These are phyloP conservation scores for Hoplodrina ambigua DNA, from an alignment of 2,888 invertebrate species.

Conservation along the genomic window DNA sequence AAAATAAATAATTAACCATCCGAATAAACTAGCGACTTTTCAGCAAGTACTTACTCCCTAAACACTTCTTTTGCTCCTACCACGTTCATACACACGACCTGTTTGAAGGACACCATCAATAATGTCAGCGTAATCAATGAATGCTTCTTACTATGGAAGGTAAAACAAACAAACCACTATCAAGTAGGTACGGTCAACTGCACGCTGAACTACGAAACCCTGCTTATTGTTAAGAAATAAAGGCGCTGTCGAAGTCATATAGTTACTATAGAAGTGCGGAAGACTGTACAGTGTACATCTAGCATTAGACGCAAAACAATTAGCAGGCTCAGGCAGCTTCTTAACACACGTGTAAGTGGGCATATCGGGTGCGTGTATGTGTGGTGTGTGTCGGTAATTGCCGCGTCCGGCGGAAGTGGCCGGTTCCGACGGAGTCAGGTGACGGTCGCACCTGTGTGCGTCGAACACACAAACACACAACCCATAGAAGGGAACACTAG, in stretches of 20 bases:
- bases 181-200: slow-evolving; percentile 11
- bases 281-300: slow-evolving; percentile 13
- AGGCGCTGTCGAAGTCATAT: not conserved
- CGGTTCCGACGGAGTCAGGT: slow-evolving; percentile 89
- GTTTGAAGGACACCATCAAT: not conserved
- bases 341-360: slow-evolving; percentile 61
- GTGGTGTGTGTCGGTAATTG: slow-evolving; percentile 88
- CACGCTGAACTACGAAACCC: not conserved
- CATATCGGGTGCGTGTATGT: slow-evolving; percentile 69
- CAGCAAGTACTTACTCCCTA: not conserved
- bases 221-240: not conserved
- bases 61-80: not conserved
- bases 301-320: slow-evolving; percentile 48
- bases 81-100: slow-evolving; percentile 3
- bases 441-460: slow-evolving; percentile 84
- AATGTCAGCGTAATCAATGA: slow-evolving; percentile 11
- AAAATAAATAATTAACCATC: too few species aligned
- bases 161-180: slow-evolving; percentile 20
- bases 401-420: slow-evolving; percentile 89
- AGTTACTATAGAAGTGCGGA: not conserved
- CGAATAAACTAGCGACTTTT: not conserved
- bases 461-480: slow-evolving; percentile 50
- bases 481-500: slow-evolving; percentile 9
- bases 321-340: slow-evolving; percentile 50
- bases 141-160: slow-evolving; percentile 5